Evolutionary conservation across 1,140 invertebrate genomes (phyloP).

Genomic region (Maconellicoccus hirsutus): DNA sequence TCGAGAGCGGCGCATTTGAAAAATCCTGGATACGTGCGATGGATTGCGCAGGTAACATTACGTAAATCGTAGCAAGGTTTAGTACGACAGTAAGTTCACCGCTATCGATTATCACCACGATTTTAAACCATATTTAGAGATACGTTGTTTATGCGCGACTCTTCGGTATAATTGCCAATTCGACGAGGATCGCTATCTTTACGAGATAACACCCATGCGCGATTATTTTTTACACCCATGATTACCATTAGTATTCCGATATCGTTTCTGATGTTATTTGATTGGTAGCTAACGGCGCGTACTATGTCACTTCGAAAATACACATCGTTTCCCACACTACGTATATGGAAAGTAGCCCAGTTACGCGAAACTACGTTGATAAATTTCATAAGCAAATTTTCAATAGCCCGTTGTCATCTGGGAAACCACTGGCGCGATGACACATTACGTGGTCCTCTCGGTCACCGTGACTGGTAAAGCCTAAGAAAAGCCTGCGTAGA

Average conservation of each 20-base stretch:
- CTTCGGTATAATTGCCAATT: background rate
- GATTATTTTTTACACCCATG: background rate
- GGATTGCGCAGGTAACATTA: background rate
- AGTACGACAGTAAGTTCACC: background rate
- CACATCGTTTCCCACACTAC: background rate
- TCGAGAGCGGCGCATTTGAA: background rate
- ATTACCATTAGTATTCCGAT: conserved; percentile 1
- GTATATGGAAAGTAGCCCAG: conserved; percentile 7
- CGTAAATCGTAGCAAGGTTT: background rate
- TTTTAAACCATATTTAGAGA: background rate
- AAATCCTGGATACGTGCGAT: background rate
- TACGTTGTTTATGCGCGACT: background rate
- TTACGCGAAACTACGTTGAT: background rate
- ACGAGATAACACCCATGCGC: background rate
- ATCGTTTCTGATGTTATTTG: background rate
- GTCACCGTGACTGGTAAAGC: too few relatives aligned
- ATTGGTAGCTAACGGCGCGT: background rate
- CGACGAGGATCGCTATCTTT: background rate
- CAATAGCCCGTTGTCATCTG: background rate
- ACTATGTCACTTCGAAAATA: background rate
- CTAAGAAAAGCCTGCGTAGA: too few relatives aligned
- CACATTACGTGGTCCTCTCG: too few relatives aligned
- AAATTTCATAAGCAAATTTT: background rate
- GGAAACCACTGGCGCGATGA: background rate
- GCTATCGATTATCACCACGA: background rate